Percentiles rank a stretch among this genome's conserved stretches.
Conservation (phyloP, 2,888 invertebrate species). For the Sminthurinus aureus region DNA sequence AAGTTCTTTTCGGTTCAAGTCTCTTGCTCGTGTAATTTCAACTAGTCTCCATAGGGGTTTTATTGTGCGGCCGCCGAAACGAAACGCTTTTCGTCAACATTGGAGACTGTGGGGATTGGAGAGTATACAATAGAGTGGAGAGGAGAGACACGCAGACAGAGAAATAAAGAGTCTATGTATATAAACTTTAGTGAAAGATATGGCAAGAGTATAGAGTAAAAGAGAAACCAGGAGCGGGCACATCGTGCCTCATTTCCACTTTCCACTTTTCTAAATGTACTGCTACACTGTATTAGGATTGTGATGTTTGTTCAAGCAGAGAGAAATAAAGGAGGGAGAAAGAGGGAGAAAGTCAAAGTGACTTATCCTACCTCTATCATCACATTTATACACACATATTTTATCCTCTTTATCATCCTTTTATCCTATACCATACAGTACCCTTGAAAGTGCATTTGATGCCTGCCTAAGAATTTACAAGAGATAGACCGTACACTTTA, state of each 20-base stretch:
- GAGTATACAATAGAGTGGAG: too few species aligned
- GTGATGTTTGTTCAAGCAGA: background rate
- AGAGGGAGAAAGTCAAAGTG: conserved; percentile 2
- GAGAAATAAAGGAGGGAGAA: background rate
- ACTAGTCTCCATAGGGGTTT: conserved; percentile 30
- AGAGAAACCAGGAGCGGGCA: background rate
- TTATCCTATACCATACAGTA: background rate
- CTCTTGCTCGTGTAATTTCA: conserved; percentile 9
- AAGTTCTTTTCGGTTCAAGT: background rate
- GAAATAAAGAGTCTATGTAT: too few species aligned
- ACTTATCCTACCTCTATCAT: background rate
- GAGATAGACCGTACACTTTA: too few species aligned
- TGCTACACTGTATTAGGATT: background rate
- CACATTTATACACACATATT: background rate
- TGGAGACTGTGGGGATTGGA: too few species aligned
- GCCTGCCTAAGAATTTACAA: too few species aligned
- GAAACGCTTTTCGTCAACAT: background rate
- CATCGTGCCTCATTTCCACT: background rate
- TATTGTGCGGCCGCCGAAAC: background rate
- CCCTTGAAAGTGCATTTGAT: too few species aligned
- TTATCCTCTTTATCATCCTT: background rate
- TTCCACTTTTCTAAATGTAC: background rate
- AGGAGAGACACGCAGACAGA: too few species aligned
- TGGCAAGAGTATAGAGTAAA: background rate
- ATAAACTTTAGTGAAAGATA: too few species aligned